Base-by-base conservation (phyloP, 2,888 invertebrate species). In the Platypus cylindrus region DNA sequence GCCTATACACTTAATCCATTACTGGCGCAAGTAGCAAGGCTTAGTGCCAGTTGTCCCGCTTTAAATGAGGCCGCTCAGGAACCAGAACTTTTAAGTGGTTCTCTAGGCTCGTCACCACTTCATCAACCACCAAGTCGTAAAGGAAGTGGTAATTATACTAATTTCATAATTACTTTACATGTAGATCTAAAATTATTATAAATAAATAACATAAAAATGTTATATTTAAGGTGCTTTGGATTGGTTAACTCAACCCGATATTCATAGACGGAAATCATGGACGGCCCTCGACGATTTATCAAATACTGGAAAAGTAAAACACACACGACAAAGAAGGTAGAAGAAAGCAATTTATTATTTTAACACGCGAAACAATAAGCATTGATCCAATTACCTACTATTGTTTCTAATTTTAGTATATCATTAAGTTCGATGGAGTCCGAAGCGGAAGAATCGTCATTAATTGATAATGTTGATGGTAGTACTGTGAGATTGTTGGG, bases 391-490 rank as follows among this genome's bases (percentile, higher is more conserved):
- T 7, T 20, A 20, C 20, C 9, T 20, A 7, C 9, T 20, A 20
- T 9, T 20, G 5, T 20, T 5, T 9, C 9, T 9, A 9, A 5
- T 20, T 20, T 20, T 48, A 78, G 78, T 56, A 73, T 78, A 53
- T 80, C 80, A 53, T 61, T 81, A 44, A 79, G 79, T 56, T 79
- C 79, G 55, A 75, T 89, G 70, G 89, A 89, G 59, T 87, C 87
- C 17, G 87, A 89, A 56, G 79, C 81, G 42, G 87, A 87, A 53
- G 76, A 75, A 53, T 72, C 67, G 37, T 65, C 56, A 48, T 58
- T 59, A 47, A 59, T 56, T 50, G 64, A 60, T 48, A 63, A 56
- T 48, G 65, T 63, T 35, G 72, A 67, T 43, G 70, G 73, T 34
- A 64, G 73, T 48, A 74, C 67, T 3, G 71, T 65, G 40, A 61